Base-by-base conservation (phyloP, 2,113 vertebrate species). In the human region DNA sequence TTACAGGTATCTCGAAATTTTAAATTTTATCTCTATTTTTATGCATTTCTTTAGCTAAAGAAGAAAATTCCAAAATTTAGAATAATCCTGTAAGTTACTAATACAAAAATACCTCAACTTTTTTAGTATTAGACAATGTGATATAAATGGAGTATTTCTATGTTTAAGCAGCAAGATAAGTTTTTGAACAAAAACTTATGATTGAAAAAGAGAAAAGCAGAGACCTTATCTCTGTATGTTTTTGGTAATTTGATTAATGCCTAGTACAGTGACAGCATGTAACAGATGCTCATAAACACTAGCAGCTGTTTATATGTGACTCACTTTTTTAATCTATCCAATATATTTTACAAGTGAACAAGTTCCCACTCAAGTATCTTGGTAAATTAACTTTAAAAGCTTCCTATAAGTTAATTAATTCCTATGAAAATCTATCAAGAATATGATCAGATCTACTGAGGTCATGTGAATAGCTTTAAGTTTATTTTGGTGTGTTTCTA, bases 381-480 rank as follows among this genome's bases (percentile, higher is more conserved):
- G 50, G 45, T 38, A 95, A 83, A 20, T 78, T 87, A 83, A 95
- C 50, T 79, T 86, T 61, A 93, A 96, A 87, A 88, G 20, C 30
- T 87, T 30, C 40, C 23, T 48, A 0, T 50, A 78, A 70, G 43
- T 66, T 93, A 66, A 48, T 52, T 72, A 50, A 81, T 48, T 32
- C 57, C 57, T 75, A 73, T 80, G 38, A 80, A 90, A 92, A 80
- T 83, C 64, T 72, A 81, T 85, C 23, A 43, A 35, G 32, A 86
- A 43, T 40, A 89, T 8, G 38, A 32, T 61, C 30, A 40, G 64
- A 82, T 78, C 18, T 89, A 40, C 0, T 48, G 16, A 55, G 18
- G 52, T 86, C 50, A 72, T 17, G 0, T 68, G 59, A 89, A 20
- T 43, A 73, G n/a, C 30, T 93, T 0, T 86, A 52, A 66, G 52